These are phyloP conservation scores for Mus caroli DNA, from an alignment of 2,797 vertebrate species.

Conservation along the genomic window DNA sequence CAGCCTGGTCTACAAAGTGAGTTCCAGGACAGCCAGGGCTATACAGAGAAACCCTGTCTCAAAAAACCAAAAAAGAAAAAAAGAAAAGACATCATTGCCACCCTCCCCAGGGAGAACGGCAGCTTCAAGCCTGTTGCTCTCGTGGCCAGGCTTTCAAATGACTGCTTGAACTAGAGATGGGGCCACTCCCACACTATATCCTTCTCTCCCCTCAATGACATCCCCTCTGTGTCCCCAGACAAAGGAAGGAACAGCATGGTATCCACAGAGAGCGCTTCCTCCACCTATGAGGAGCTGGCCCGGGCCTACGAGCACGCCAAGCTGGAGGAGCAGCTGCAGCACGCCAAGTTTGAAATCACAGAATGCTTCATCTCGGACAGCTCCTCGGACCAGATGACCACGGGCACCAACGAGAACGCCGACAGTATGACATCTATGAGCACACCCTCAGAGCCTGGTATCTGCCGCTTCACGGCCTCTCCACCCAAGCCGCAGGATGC, in stretches of 20 bases:
- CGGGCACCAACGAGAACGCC: conserved; percentile 97
- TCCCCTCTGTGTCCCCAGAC: conserved; percentile 87
- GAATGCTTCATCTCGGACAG: conserved; percentile 99
- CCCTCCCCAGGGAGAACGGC: not conserved
- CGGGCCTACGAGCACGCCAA: conserved; percentile 93
- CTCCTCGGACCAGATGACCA: conserved; percentile 99
- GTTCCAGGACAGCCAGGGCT: too few species aligned
- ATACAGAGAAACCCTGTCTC: too few species aligned
- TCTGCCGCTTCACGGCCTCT: conserved; percentile 98
- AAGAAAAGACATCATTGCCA: not conserved
- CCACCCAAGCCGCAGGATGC: conserved; percentile 98
- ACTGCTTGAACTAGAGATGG: not conserved
- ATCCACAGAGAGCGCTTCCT: conserved; percentile 95
- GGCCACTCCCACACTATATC: not conserved
- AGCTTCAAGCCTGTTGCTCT: not conserved
- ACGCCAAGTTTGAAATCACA: conserved; percentile 96
- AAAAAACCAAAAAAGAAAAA: too few species aligned
- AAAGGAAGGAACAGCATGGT: conserved; percentile 99
- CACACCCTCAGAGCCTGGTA: conserved; percentile 98
- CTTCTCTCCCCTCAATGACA: not conserved
- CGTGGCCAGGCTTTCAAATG: not conserved
- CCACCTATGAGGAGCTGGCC: conserved; percentile 93
- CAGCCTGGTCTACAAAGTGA: too few species aligned
- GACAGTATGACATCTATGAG: conserved; percentile 99
- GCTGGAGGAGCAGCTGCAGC: conserved; percentile 92